Evolutionary conservation across 2,113 vertebrate genomes (phyloP).

Genomic region (Microtus richardsoni): DNA sequence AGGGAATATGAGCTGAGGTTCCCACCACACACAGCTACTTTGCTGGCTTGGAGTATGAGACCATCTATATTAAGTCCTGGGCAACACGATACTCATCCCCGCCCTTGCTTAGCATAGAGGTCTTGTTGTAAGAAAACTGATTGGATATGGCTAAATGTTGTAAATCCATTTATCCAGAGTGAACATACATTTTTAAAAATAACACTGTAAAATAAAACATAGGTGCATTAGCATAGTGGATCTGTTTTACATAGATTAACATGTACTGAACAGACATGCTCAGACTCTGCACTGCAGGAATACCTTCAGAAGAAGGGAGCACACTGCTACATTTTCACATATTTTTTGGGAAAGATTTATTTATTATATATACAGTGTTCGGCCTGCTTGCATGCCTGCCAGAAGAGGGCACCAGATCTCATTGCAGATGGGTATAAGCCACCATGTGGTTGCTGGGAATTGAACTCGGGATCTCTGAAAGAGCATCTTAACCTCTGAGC

Average conservation of each 20-base stretch:
- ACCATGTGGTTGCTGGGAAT: no score
- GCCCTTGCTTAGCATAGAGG: neutral
- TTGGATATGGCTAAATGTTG: conserved; percentile 23
- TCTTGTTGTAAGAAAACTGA: neutral
- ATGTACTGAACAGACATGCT: neutral
- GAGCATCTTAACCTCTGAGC: no score
- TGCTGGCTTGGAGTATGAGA: neutral
- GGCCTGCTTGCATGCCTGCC: no score
- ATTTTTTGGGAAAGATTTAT: neutral
- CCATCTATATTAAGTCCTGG: neutral
- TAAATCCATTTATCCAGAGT: neutral
- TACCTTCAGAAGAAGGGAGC: conserved; percentile 17
- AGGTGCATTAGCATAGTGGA: neutral
- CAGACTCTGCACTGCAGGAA: neutral
- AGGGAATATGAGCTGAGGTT: neutral
- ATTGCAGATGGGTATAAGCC: no score
- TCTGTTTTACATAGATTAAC: neutral
- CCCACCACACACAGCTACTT: neutral
- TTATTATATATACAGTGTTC: no score
- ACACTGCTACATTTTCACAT: neutral
- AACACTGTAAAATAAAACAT: neutral
- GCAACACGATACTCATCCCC: neutral
- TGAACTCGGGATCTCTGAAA: no score
- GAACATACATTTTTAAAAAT: neutral
- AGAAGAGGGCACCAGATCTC: no score